phyloP scores from a whole-genome alignment of 2,797 vertebrate species.

The Sebastes baramenuke region DNA sequence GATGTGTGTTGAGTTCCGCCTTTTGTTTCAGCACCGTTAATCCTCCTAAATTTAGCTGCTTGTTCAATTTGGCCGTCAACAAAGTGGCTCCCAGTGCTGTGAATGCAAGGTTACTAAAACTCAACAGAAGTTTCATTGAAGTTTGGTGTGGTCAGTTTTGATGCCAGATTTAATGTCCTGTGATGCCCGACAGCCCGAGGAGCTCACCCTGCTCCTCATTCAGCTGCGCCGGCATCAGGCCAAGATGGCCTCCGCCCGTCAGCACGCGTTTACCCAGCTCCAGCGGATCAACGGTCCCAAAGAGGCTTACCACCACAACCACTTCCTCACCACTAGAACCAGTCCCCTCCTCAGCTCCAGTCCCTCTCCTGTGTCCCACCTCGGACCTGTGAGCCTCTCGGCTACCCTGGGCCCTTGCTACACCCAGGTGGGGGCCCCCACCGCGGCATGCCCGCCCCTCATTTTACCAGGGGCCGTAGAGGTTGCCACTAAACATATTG shows the following conservation, averaged over 20 bases:
- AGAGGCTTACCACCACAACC: constrained; percentile 77
- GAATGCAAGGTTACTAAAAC: not conserved
- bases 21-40: constrained; percentile 5
- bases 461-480: constrained; percentile 36
- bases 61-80: not conserved
- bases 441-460: constrained; percentile 22
- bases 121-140: not conserved
- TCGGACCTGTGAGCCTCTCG: constrained; percentile 44
- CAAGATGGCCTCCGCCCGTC: constrained; percentile 90
- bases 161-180: constrained; percentile 59
- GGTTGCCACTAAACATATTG: constrained; percentile 54
- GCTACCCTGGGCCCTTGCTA: constrained; percentile 49
- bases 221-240: constrained; percentile 95
- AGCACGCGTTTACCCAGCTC: constrained; percentile 89
- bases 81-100: not conserved
- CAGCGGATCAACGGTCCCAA: constrained; percentile 86
- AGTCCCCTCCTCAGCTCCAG: constrained; percentile 59
- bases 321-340: constrained; percentile 51
- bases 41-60: constrained; percentile 9
- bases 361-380: constrained; percentile 53
- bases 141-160: constrained; percentile 23
- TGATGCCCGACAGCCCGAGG: constrained; percentile 91
- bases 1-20: not conserved
- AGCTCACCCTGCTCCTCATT: constrained; percentile 96
- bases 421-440: constrained; percentile 71